Percentiles rank a stretch among this genome's conserved stretches.
phyloP scores from a whole-genome alignment of 1,140 invertebrate genomes.

The Palaemon carinicauda region DNA sequence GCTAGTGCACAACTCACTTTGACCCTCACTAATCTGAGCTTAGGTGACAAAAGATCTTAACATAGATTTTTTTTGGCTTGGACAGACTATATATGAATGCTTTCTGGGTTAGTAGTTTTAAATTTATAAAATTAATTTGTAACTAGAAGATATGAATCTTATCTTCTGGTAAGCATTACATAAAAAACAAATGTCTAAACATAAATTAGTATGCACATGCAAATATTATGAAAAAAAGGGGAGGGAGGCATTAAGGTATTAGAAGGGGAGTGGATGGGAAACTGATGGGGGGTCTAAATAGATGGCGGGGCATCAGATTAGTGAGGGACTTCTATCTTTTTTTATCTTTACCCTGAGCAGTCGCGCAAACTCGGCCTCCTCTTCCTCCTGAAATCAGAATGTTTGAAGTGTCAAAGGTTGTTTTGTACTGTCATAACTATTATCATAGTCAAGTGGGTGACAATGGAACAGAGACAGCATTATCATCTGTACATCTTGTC shows the following conservation, averaged over 20 bases:
- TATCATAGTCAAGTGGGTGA: too few relatives aligned
- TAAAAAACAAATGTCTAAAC: not conserved
- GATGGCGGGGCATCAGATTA: constrained; percentile 22
- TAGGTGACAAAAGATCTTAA: too few relatives aligned
- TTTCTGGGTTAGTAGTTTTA: too few relatives aligned
- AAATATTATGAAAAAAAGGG: not conserved
- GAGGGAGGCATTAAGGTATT: not conserved
- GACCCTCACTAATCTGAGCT: too few relatives aligned
- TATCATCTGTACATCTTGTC: too few relatives aligned
- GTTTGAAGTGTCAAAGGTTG: constrained; percentile 23
- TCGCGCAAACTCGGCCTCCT: constrained; percentile 53
- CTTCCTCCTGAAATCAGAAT: constrained; percentile 57
- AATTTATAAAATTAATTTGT: too few relatives aligned
- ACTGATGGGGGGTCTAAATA: not conserved
- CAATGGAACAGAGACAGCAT: too few relatives aligned
- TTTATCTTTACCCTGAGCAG: constrained; percentile 51
- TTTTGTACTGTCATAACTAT: not conserved
- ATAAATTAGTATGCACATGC: not conserved
- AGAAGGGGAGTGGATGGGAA: constrained; percentile 11
- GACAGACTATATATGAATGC: too few relatives aligned
- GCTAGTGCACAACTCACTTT: too few relatives aligned
- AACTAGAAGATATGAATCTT: not conserved
- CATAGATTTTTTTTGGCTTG: too few relatives aligned
- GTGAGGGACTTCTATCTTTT: constrained; percentile 7
- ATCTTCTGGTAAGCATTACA: not conserved